Conservation (phyloP, 2,113 vertebrate genomes). For the Odocoileus hemionus region DNA sequence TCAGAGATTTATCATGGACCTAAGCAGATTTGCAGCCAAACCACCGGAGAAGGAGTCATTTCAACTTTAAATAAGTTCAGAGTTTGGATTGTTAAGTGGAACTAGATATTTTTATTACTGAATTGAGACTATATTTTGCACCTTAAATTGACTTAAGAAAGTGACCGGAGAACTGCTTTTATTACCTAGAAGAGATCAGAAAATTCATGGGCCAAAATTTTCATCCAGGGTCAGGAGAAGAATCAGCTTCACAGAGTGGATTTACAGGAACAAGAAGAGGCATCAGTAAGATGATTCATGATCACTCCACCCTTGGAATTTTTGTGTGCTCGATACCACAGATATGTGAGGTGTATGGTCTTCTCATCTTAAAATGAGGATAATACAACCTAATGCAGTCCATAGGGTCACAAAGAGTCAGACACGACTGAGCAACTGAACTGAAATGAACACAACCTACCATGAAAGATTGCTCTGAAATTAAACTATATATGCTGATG, state of each 20-base stretch:
- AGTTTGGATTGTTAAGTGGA: not conserved
- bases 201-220: not conserved
- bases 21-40: not conserved
- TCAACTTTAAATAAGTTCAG: not conserved
- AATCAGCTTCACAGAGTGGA: not conserved
- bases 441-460: not conserved
- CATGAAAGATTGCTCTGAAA: not conserved
- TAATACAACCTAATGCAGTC: not conserved
- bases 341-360: fast-evolving
- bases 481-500: not conserved
- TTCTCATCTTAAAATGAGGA: not conserved
- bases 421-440: not conserved
- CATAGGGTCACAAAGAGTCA: not conserved
- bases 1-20: not conserved
- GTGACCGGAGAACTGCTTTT: not conserved
- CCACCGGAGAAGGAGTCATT: not conserved
- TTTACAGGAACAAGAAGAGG: not conserved
- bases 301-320: not conserved
- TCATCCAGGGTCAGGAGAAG: not conserved
- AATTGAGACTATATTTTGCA: not conserved
- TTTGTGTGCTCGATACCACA: not conserved
- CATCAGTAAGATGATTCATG: not conserved
- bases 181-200: constrained; percentile 10
- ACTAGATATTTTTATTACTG: constrained; percentile 12
- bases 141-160: not conserved